Evolutionary conservation across 37 sponge, comb jelly and placozoan species (phyloP), one percentile per base, ranked within the genome.

Genomic region (Halichondria panicea): DNA sequence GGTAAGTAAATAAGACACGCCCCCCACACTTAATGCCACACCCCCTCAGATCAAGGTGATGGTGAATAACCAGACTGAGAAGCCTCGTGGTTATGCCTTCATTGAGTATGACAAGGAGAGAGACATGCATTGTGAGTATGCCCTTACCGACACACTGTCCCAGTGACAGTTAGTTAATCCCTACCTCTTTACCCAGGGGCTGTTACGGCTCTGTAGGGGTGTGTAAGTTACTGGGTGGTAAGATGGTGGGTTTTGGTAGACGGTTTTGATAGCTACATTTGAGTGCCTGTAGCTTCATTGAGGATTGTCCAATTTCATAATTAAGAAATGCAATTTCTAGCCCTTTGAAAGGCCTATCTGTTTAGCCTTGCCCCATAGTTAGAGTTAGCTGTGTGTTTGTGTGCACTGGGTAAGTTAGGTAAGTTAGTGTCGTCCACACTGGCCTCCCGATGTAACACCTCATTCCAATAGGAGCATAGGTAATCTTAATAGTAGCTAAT

Each of bases 21-120:
- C 32, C 43, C 46, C 4, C 46, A 21, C 28, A 50, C 54, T 53
- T 4, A 62, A 31, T 30, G 4, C 3, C 63, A 5, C 63, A 62
- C 54, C 15, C 36, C 21, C 38, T 2, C 54, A 91, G 89, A 88
- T 95, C 21, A 39, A 55, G 32, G 76, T 95, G 71, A 80, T 97
- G 18, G 71, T 58, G 2, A 69, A 83, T 13, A 32, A 55, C 21
- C 69, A 62, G 50, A 77, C 59, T 30, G 89, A 81, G 39, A 98
- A 98, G 59, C 89, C 96, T 19, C 78, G 94, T 13, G 99, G 99
- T 7, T 98, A 98, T 73, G 93, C 93, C 3, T 98, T 98, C 66
- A 77, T 98, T 56, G 95, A 95, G 78, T 98, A 81, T 60, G 99
- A 98, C 41, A 76, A 84, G 19, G 96, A 95, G 81, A 70, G 93